phyloP scores from a whole-genome alignment of 2,113 vertebrate species.

The Myrmophylax atrothorax region DNA sequence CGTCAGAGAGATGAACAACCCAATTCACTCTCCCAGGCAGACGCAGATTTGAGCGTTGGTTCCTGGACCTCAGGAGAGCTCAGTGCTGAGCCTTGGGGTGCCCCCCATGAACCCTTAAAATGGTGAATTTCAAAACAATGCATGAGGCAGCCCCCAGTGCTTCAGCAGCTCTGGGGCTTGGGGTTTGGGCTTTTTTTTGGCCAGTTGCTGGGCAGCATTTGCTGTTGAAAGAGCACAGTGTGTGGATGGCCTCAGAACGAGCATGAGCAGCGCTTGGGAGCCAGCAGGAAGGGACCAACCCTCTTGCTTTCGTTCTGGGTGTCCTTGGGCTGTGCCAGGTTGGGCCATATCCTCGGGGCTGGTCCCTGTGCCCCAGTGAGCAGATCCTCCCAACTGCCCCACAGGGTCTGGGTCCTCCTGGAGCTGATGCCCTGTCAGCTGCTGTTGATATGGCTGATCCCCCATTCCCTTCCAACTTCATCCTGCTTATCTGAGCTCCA shows the following conservation, averaged over 20 bases:
- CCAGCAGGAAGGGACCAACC: background rate
- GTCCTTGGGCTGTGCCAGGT: background rate
- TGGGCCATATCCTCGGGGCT: accelerated
- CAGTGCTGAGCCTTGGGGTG: background rate
- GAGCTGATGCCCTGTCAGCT: accelerated
- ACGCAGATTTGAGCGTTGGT: accelerated
- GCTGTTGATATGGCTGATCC: background rate
- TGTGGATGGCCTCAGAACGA: background rate
- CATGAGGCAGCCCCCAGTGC: background rate
- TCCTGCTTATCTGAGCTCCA: background rate
- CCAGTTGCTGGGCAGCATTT: background rate
- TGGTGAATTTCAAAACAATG: background rate
- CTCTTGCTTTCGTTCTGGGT: background rate
- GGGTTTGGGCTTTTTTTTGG: background rate
- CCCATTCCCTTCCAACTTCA: background rate
- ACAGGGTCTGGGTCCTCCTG: background rate
- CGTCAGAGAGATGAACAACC: constrained; percentile 41
- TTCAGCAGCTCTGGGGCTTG: background rate
- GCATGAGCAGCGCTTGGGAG: accelerated
- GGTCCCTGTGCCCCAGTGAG: accelerated
- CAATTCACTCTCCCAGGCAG: background rate
- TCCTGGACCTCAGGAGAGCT: background rate
- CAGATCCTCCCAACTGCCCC: background rate
- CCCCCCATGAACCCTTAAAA: accelerated
- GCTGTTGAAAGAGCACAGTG: background rate